These are phyloP conservation scores for Andrena marginata DNA, from an alignment of 2,888 invertebrate species.

Conservation along the genomic window DNA sequence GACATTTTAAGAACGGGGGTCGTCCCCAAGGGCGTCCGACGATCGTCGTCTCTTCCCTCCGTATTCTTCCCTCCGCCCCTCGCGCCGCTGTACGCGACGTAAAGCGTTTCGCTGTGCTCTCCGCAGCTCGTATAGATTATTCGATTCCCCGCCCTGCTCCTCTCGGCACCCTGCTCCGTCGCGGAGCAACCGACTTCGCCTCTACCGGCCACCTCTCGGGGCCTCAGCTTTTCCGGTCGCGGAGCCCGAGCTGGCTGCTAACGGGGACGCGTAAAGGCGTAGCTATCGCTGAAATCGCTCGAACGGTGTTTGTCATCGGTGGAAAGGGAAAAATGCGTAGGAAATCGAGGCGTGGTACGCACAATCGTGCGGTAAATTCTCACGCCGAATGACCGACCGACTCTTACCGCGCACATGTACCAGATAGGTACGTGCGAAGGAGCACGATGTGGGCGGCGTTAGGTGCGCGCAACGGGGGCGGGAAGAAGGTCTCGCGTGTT, in stretches of 20 bases:
- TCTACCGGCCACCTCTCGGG: neutral
- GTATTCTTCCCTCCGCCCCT: too few relatives aligned
- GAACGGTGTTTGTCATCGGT: constrained; percentile 47
- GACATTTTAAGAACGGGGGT: constrained; percentile 1
- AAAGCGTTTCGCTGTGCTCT: too few relatives aligned
- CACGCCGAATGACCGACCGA: constrained; percentile 69
- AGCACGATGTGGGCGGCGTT: constrained; percentile 67
- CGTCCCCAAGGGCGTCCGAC: too few relatives aligned
- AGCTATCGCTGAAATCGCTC: constrained; percentile 50
- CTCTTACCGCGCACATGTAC: constrained; percentile 47
- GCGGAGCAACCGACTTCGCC: too few relatives aligned
- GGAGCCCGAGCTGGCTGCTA: neutral
- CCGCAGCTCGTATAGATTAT: too few relatives aligned
- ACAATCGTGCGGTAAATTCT: constrained; percentile 73
- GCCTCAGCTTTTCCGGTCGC: constrained; percentile 23
- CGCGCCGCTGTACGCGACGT: too few relatives aligned
- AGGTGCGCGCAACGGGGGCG: constrained; percentile 72
- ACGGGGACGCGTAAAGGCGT: constrained; percentile 50
- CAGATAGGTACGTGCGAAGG: constrained; percentile 59
- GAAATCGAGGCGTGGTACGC: constrained; percentile 79
- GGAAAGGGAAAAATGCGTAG: constrained; percentile 78
- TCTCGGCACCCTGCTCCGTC: too few relatives aligned
- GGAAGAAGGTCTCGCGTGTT: constrained; percentile 71
- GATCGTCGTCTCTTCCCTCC: too few relatives aligned
- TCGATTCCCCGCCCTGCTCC: too few relatives aligned